These are phyloP conservation scores for Pasiphila rectangulata DNA, from an alignment of 2,888 invertebrate genomes.

Conservation along the genomic window DNA sequence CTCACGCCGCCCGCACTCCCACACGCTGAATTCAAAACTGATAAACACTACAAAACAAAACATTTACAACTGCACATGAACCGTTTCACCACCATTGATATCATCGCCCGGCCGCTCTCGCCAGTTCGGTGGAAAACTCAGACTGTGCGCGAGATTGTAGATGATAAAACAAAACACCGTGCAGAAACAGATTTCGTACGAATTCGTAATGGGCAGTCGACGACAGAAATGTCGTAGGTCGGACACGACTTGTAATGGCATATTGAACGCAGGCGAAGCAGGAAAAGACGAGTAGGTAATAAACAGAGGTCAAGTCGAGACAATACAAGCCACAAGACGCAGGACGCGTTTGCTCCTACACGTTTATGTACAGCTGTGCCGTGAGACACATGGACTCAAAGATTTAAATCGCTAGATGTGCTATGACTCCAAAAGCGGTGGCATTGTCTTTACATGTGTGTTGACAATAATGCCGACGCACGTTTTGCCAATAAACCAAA, in stretches of 20 bases:
- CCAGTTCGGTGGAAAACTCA: conserved; percentile 20
- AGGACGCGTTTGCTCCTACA: conserved; percentile 41
- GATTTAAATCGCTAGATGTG: too few species aligned
- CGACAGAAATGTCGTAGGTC: conserved; percentile 38
- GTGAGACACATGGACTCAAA: conserved; percentile 38
- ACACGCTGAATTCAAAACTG: conserved; percentile 54
- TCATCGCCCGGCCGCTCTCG: conserved; percentile 19
- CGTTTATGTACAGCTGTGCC: conserved; percentile 31
- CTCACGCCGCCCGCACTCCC: conserved; percentile 39
- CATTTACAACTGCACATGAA: conserved; percentile 66
- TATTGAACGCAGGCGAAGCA: conserved; percentile 39
- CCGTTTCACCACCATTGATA: conserved; percentile 40
- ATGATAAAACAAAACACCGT: conserved; percentile 21
- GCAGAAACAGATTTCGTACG: conserved; percentile 37
- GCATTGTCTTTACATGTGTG: too few species aligned
- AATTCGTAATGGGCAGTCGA: conserved; percentile 35
- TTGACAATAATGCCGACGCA: too few species aligned
- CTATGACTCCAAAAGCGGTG: too few species aligned
- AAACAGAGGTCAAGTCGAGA: conserved; percentile 40
- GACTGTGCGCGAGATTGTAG: conserved; percentile 22
- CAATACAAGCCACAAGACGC: conserved; percentile 29
- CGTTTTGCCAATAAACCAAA: too few species aligned
- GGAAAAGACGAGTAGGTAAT: conserved; percentile 41
- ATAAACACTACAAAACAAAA: conserved; percentile 74
- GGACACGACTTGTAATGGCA: conserved; percentile 36